A percentile compares a stretch with the other conserved stretches of the same genome.
phyloP scores from a whole-genome alignment of 2,797 vertebrate species.

The Luscinia megarhynchos region DNA sequence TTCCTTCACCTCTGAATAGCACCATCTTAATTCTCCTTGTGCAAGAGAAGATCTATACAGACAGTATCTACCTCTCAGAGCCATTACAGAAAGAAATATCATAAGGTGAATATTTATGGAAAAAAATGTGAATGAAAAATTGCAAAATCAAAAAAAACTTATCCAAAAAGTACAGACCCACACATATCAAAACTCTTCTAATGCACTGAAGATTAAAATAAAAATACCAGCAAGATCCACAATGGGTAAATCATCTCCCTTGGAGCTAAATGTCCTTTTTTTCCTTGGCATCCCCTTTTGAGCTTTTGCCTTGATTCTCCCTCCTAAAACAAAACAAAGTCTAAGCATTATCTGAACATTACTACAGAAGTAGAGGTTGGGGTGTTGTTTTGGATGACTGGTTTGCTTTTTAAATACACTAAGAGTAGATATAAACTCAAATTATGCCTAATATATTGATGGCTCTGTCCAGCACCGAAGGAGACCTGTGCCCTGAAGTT shows the following conservation, averaged over 20 bases:
- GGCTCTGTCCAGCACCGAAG: not conserved
- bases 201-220: not conserved
- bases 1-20: not conserved
- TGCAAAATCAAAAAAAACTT: not conserved
- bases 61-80: not conserved
- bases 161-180: not conserved
- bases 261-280: not conserved
- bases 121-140: rapidly evolving
- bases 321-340: not conserved
- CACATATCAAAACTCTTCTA: not conserved
- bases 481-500: not conserved
- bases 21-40: not conserved
- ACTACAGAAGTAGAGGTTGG: rapidly evolving
- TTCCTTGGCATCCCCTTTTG: not conserved
- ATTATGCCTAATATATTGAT: not conserved
- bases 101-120: not conserved
- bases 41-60: not conserved
- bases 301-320: not conserved
- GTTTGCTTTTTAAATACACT: not conserved
- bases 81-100: not conserved
- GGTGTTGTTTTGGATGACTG: rapidly evolving
- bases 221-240: slow-evolving; percentile 4
- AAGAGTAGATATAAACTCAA: not conserved
- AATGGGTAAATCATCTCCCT: not conserved
- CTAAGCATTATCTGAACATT: not conserved